Conservation (phyloP, 1,140 invertebrate species). For the Brachionus manjavacas region DNA sequence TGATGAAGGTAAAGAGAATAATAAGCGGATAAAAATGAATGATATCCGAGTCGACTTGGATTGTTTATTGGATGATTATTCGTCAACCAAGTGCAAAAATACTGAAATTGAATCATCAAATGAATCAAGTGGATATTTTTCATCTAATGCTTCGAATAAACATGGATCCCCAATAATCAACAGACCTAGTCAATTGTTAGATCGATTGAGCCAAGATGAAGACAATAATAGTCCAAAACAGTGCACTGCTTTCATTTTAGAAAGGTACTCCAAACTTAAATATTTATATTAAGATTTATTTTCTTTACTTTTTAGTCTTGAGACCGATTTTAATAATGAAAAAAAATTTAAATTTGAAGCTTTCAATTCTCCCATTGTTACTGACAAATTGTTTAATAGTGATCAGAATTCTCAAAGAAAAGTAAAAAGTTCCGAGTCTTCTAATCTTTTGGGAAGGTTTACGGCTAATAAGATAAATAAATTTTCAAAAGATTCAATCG, state of each 20-base stretch:
- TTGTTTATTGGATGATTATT: constrained; percentile 26
- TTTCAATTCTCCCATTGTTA: background rate
- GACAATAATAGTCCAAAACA: background rate
- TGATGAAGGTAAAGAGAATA: background rate
- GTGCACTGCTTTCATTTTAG: background rate
- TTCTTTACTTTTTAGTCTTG: background rate
- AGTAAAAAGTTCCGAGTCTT: background rate
- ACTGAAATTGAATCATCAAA: background rate
- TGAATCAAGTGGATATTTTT: constrained; percentile 32
- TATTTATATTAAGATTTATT: background rate
- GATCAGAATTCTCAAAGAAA: background rate
- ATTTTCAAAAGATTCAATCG: background rate
- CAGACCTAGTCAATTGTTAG: background rate
- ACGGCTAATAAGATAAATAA: background rate
- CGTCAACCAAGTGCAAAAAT: background rate
- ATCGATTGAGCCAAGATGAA: background rate
- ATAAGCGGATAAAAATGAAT: background rate
- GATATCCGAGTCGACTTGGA: constrained; percentile 1
- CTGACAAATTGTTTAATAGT: background rate
- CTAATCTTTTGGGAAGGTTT: background rate
- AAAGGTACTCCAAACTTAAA: background rate
- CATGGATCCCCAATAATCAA: constrained; percentile 7
- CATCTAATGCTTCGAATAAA: background rate
- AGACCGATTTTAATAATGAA: constrained; percentile 11
- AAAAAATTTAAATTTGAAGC: background rate